Evolutionary conservation across 2,797 vertebrate genomes (phyloP).

Genomic region (Acanthiza pusilla): DNA sequence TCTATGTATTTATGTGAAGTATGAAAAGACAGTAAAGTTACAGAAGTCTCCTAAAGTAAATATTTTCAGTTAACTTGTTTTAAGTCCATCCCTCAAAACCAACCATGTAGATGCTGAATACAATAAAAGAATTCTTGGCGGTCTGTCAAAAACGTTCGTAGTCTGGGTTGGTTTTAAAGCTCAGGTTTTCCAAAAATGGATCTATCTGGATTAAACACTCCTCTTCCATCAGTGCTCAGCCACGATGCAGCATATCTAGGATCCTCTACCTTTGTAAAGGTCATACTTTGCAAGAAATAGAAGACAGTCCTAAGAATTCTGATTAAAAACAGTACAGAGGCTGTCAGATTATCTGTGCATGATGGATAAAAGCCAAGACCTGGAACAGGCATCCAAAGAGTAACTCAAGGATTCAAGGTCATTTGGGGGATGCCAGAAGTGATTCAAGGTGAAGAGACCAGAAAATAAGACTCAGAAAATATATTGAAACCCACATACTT

Average conservation of each 20-base stretch:
- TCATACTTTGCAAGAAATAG: not conserved
- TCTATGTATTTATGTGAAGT: not conserved
- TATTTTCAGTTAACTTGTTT: slow-evolving; percentile 7
- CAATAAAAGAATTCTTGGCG: not conserved
- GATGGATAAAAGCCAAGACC: not conserved
- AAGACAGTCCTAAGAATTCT: not conserved
- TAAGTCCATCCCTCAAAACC: not conserved
- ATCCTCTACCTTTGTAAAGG: not conserved
- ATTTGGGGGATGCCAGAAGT: not conserved
- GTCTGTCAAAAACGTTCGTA: not conserved
- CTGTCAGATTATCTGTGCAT: not conserved
- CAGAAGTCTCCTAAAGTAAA: not conserved
- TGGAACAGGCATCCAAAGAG: not conserved
- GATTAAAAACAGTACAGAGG: not conserved
- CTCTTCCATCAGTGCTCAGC: not conserved
- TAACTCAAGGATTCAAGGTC: not conserved
- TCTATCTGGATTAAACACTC: not conserved
- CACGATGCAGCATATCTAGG: not conserved
- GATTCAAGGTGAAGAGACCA: slow-evolving; percentile 31
- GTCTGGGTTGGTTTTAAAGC: not conserved
- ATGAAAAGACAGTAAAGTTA: not conserved
- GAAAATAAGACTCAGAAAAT: not conserved
- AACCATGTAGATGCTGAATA: not conserved
- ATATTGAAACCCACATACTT: not conserved
- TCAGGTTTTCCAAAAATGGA: not conserved